Conservation (phyloP, 2,113 vertebrate genomes). For the Formicarius rufipectus region DNA sequence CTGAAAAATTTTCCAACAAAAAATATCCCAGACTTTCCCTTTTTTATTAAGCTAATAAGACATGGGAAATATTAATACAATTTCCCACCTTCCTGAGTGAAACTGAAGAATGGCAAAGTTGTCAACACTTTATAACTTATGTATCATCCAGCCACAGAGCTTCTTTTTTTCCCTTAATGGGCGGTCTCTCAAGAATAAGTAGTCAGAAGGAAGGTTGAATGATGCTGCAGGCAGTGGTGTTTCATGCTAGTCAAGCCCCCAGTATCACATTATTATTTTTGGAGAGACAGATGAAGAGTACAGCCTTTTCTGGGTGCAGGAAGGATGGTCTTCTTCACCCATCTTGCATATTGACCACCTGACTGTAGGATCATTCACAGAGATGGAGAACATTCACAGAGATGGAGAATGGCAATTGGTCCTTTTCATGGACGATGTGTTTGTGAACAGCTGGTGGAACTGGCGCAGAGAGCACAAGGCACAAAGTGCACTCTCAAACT, state of each 20-base stretch:
- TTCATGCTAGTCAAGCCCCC: background rate
- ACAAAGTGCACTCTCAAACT: background rate
- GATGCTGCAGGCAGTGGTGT: background rate
- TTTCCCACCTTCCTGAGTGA: background rate
- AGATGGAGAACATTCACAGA: background rate
- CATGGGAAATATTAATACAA: background rate
- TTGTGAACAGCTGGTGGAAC: background rate
- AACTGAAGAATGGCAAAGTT: background rate
- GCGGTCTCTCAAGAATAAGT: background rate
- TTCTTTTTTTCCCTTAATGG: background rate
- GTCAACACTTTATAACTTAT: background rate
- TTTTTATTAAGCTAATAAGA: background rate
- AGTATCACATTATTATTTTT: background rate
- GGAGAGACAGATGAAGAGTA: background rate
- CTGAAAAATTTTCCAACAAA: background rate
- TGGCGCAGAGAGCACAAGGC: background rate
- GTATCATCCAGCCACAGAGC: background rate
- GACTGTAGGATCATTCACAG: background rate
- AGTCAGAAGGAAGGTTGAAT: background rate
- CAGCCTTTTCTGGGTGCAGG: background rate
- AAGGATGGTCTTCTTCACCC: background rate
- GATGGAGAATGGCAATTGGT: background rate
- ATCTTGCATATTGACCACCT: background rate
- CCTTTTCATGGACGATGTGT: background rate
- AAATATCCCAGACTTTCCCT: background rate